phyloP scores from a whole-genome alignment of 1,140 invertebrate genomes.

The Wiebesia pumilae region DNA sequence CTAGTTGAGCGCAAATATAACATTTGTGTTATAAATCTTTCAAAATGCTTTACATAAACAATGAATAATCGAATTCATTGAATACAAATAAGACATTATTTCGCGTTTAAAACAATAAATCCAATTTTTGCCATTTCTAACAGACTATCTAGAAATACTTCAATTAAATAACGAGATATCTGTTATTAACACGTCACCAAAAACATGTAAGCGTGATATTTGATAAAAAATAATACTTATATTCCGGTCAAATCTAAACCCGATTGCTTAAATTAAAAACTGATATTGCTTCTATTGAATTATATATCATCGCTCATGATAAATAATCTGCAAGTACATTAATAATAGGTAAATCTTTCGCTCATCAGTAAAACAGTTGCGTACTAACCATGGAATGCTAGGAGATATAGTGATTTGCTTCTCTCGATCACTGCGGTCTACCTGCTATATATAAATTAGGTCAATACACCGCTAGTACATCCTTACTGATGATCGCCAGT shows the following conservation, averaged over 20 bases:
- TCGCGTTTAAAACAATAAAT: background rate
- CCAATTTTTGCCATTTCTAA: background rate
- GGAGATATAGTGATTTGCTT: conserved; percentile 11
- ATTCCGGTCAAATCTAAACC: background rate
- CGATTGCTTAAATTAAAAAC: background rate
- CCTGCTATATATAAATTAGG: conserved; percentile 68
- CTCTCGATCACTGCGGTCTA: conserved; percentile 20
- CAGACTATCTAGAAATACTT: background rate
- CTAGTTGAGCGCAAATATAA: background rate
- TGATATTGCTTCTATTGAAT: background rate
- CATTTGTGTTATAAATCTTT: background rate
- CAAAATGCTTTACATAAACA: background rate
- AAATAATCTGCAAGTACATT: conserved; percentile 51
- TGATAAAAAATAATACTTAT: background rate
- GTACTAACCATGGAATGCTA: background rate
- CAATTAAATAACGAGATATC: background rate
- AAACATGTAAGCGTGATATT: background rate
- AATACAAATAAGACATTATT: background rate
- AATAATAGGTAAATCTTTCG: conserved; percentile 65
- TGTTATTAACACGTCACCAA: background rate
- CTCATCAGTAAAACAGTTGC: conserved; percentile 55
- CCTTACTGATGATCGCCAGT: conserved; percentile 30
- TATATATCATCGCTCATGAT: background rate
- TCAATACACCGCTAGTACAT: conserved; percentile 60
- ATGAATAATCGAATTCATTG: conserved; percentile 4